Base-by-base conservation (phyloP, 2,888 invertebrate genomes). In the Mellilla xanthometata region DNA sequence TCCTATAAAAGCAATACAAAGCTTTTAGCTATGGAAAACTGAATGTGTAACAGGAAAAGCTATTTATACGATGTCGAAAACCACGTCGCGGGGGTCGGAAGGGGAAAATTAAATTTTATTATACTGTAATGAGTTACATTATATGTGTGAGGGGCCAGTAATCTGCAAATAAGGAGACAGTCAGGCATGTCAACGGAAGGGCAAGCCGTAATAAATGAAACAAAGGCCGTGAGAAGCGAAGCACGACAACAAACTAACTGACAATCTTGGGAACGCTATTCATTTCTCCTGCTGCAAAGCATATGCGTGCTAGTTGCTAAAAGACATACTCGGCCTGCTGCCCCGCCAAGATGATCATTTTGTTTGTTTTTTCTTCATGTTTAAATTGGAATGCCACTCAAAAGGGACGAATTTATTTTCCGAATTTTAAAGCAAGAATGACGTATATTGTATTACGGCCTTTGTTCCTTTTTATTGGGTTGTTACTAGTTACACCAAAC, bases 171-270 rank as follows among this genome's bases (percentile, higher is more conserved):
- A 57, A 60, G 56, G 55, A 65, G 65, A 72, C 70, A 72, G 68
- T 60, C 33, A 48, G 68, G 58, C 68, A 68, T 65, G 72, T 62
- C 63, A 64, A 67, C 72, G 74, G 74, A 71, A 72, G 68, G 55
- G 57, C 61, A 56, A 53, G 52, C 34, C 50, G 58, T 62, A 65
- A 67, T 73, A 74, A 74, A 69, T 70, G 67, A 69, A 73, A 75
- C 70, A 67, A 70, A 62, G 59, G 57, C 49, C 65, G 54, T 70
- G 76, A 68, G 70, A 72, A 67, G 70, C 69, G 68, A 71, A 72
- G 68, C 74, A 63, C 58, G 65, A 66, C 72, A 58, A 52, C 59
- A 58, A 66, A 64, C 66, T 58, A 66, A 69, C 72, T 72, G 76
- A 76, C 72, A 69, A 69, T 57, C 68, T 68, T 68, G 60, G 60